Base-by-base conservation (phyloP, 1,140 invertebrate species). In the Formica exsecta region DNA sequence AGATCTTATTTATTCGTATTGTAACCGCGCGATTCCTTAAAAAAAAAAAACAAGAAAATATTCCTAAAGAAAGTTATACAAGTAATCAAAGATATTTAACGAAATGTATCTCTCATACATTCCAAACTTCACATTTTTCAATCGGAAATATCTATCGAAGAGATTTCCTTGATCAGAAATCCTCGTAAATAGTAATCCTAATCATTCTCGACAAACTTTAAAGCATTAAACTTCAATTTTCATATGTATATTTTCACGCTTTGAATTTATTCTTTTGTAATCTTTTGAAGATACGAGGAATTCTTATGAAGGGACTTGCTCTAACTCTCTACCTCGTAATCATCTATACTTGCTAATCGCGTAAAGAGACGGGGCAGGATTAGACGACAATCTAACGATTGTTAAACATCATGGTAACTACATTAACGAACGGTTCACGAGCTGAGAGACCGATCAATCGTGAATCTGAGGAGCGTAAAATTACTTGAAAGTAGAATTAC, bases 331-430 rank as follows among this genome's bases (percentile, higher is more conserved):
- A 71, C 59, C 16, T 38, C 29, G 3, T 29, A 70, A 71, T 73
- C 6, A 19, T 7, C 38, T 81, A 83, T 59, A n/a, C 25, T 80
- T n/a, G 38, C 68, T 83, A 61, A 62, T 74, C 38, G 54, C 51
- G 19, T 62, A 19, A 74, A 48, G 68, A 83, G 54, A 25, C 66
- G 54, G 54, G 68, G 57, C 36, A 83, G 54, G 79, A 83, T 62
- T 74, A 54, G 57, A 74, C 19, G 66, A 73, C 79, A 25, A 68
- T 68, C 65, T n/a, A 22, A 51, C 68, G 70, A 62, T 48, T 54
- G 68, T 81, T 32, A 48, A 74, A 61, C 66, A 70, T 29, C 57
- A 16, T 83, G 54, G 19, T 74, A 80, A 80, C 29, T 64, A 83
- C 54, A 61, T 73, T 48, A 61, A 83, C 68, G 54, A 73, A 57